phyloP scores from a whole-genome alignment of 2,888 invertebrate species.

The Cerastis leucographa region DNA sequence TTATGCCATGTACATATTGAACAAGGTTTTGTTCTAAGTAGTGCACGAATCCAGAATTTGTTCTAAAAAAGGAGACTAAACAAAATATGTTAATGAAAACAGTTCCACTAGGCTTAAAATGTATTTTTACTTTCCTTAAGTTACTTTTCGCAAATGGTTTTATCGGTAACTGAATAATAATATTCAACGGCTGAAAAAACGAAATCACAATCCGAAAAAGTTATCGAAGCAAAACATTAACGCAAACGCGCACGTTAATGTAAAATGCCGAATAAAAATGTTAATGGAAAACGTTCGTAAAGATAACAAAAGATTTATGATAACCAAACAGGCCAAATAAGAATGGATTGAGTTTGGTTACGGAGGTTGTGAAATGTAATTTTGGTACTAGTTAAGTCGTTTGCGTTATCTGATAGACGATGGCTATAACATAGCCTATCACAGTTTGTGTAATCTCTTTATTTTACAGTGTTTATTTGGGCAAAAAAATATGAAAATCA shows the following conservation, averaged over 20 bases:
- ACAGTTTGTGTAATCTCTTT: not conserved
- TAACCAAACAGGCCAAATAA: conserved; percentile 72
- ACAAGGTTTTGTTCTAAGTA: too few species aligned
- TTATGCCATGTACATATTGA: too few species aligned
- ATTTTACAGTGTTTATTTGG: not conserved
- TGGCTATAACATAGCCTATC: conserved; percentile 17
- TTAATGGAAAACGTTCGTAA: conserved; percentile 72
- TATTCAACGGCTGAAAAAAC: conserved; percentile 11
- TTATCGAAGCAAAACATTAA: conserved; percentile 53
- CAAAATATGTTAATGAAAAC: not conserved
- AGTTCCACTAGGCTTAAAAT: not conserved
- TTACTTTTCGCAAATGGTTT: not conserved
- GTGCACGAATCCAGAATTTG: not conserved
- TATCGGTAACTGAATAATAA: not conserved
- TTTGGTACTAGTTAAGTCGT: conserved; percentile 64
- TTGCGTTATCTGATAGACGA: conserved; percentile 56
- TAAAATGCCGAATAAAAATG: conserved; percentile 69
- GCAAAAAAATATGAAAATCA: not conserved
- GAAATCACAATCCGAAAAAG: conserved; percentile 16
- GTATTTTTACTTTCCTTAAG: not conserved
- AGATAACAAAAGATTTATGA: conserved; percentile 77
- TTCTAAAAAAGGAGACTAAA: not conserved
- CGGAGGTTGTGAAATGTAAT: conserved; percentile 63
- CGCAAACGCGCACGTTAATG: conserved; percentile 51
- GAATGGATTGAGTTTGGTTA: conserved; percentile 63